phyloP scores from a whole-genome alignment of 2,888 invertebrate genomes.

The Drosophila pegasa region DNA sequence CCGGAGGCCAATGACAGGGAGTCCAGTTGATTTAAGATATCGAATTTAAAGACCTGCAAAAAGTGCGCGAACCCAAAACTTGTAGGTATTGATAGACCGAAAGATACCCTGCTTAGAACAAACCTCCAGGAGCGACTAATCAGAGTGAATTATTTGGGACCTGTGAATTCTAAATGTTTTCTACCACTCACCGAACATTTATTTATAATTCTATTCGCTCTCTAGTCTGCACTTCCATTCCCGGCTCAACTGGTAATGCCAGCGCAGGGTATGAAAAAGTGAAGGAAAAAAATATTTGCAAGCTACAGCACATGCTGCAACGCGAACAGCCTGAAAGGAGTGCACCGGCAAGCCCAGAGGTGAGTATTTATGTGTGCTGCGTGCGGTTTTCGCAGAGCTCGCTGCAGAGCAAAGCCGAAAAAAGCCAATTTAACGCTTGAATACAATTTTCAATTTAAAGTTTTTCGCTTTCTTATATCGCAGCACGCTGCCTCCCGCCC shows the following conservation, averaged over 20 bases:
- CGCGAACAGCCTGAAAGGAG: slow-evolving; percentile 14
- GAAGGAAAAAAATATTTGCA: slow-evolving; percentile 14
- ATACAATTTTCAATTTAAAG: slow-evolving; percentile 81
- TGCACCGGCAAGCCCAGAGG: slow-evolving; percentile 19
- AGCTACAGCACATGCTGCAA: slow-evolving; percentile 42
- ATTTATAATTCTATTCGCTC: not conserved
- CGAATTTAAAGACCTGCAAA: slow-evolving; percentile 19
- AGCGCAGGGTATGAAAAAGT: not conserved
- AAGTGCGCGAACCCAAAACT: not conserved
- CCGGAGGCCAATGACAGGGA: slow-evolving; percentile 40
- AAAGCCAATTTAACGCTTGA: slow-evolving; percentile 81
- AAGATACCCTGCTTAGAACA: not conserved
- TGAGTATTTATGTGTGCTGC: slow-evolving; percentile 61
- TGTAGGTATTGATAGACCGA: not conserved
- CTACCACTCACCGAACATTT: no score
- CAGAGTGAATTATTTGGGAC: no score
- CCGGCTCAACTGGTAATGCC: no score
- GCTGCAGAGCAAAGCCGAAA: slow-evolving; percentile 54
- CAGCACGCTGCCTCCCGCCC: slow-evolving; percentile 29
- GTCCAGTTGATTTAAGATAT: slow-evolving; percentile 30
- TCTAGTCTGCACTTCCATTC: not conserved
- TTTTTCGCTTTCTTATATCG: slow-evolving; percentile 68
- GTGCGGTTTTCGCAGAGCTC: slow-evolving; percentile 46
- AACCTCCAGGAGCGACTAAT: not conserved
- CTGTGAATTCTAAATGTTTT: no score